Conservation (phyloP, 2,888 invertebrate species). For the Sminthurides aquaticus region DNA sequence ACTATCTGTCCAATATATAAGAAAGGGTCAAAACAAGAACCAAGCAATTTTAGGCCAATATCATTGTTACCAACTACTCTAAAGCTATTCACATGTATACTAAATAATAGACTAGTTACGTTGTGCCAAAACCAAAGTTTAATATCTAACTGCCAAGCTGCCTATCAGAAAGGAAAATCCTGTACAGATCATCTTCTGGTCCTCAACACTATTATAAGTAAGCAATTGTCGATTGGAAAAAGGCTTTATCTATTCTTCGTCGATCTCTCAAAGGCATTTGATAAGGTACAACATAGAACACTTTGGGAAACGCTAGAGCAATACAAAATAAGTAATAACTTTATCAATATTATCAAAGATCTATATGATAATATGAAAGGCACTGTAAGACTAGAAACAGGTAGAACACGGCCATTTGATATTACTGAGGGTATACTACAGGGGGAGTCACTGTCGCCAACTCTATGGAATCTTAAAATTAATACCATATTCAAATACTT, state of each 20-base stretch:
- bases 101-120: not conserved
- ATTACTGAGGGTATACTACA: slow-evolving; percentile 11
- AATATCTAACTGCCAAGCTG: slow-evolving; percentile 11
- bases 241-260: slow-evolving; percentile 11
- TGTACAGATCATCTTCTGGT: slow-evolving; percentile 3
- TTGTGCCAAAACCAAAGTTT: not conserved
- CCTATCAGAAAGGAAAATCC: not conserved
- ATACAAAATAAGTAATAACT: not conserved
- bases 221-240: not conserved
- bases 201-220: not conserved
- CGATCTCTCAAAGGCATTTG: slow-evolving; percentile 9
- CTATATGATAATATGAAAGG: slow-evolving; percentile 4
- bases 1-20: not conserved
- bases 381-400: not conserved
- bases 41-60: slow-evolving; percentile 1
- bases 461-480: not conserved
- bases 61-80: not conserved
- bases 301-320: slow-evolving; percentile 3
- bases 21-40: not conserved
- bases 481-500: not conserved
- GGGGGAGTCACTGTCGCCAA: slow-evolving; percentile 5
- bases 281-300: not conserved
- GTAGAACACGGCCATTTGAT: not conserved
- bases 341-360: slow-evolving; percentile 4
- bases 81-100: not conserved